Evolutionary conservation across 2,113 vertebrate genomes (phyloP).

Genomic region (Muntiacus reevesi): DNA sequence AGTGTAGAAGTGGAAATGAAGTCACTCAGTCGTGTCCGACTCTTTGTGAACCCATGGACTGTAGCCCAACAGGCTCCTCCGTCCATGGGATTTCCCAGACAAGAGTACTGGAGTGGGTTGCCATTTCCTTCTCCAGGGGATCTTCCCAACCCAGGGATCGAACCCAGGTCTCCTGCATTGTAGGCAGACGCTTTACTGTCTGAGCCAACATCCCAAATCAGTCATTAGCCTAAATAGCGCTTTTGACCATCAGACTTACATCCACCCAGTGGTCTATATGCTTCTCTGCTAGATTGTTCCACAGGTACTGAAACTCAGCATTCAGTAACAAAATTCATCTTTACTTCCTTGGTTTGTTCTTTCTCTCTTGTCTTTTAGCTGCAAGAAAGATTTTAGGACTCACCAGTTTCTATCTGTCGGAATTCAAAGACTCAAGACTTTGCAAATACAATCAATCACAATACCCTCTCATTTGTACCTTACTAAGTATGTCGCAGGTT

Average conservation of each 20-base stretch:
- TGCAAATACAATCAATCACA: background rate
- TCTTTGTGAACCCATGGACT: no score
- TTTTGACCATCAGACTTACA: background rate
- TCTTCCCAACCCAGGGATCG: no score
- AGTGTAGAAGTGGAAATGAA: background rate
- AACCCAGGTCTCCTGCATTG: no score
- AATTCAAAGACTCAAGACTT: background rate
- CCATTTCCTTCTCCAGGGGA: no score
- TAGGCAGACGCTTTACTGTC: no score
- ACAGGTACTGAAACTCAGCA: background rate
- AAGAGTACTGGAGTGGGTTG: no score
- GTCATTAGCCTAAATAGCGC: background rate
- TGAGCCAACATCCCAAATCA: background rate
- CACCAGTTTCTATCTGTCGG: background rate
- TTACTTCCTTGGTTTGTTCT: background rate
- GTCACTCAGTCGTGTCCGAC: fast-evolving
- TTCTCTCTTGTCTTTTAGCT: background rate
- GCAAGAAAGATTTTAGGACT: background rate
- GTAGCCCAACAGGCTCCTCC: no score
- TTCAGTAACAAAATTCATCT: background rate
- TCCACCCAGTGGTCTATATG: fast-evolving
- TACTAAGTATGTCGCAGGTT: background rate
- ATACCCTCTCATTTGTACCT: background rate
- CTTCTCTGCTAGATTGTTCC: background rate
- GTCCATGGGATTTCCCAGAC: no score